Evolutionary conservation across 1,140 invertebrate genomes (phyloP).

Genomic region (Lepidurus apus): DNA sequence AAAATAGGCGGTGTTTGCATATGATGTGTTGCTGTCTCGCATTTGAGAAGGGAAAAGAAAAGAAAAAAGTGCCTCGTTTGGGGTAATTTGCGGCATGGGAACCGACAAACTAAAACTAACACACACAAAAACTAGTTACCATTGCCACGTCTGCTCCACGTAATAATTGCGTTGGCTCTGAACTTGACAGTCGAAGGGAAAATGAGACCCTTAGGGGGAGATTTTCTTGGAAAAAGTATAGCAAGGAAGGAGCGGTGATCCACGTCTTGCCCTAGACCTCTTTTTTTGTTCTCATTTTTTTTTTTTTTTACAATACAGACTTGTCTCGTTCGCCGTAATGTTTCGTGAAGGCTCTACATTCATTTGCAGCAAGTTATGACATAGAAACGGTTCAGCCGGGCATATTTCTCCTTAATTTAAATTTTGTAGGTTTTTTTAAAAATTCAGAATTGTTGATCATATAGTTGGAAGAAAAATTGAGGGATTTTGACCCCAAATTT

Average conservation of each 20-base stretch:
- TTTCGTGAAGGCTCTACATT: not conserved
- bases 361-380: not conserved
- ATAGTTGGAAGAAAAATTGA: no score
- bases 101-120: not conserved
- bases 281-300: not conserved
- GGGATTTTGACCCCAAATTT: no score
- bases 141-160: not conserved
- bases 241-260: no score
- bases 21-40: not conserved
- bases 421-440: not conserved
- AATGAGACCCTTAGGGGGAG: no score
- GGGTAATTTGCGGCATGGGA: conserved; percentile 6
- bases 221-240: no score
- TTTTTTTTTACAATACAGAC: not conserved
- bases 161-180: not conserved
- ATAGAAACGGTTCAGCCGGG: no score
- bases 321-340: not conserved
- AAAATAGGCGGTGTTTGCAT: not conserved
- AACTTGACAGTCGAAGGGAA: not conserved
- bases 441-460: no score
- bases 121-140: not conserved
- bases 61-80: not conserved
- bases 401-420: not conserved
- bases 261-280: not conserved
- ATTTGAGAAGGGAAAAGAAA: not conserved